Evolutionary conservation across 2,113 vertebrate species (phyloP).

Genomic region (Pedionomus torquatus): DNA sequence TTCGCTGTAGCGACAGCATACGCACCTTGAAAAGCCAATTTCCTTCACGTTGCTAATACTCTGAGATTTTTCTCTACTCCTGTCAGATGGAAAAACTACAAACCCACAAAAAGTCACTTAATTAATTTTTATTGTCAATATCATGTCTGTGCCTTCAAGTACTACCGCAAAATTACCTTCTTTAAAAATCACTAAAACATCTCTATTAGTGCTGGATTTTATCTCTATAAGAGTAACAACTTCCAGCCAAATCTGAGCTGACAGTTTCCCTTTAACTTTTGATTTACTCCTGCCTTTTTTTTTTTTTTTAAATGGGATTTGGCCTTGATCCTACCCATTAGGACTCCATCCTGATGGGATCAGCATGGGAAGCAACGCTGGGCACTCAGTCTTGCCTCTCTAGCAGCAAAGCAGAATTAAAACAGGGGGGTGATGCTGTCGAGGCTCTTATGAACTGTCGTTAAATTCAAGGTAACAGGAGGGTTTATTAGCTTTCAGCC

Average conservation of each 20-base stretch:
- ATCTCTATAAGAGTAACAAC: background rate
- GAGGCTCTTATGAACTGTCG: background rate
- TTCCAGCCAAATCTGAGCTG: background rate
- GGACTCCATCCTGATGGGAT: background rate
- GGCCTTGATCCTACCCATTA: background rate
- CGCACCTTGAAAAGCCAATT: background rate
- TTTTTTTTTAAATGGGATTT: background rate
- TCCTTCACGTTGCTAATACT: background rate
- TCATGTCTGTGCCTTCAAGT: background rate
- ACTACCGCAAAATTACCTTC: background rate
- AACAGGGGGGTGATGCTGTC: background rate
- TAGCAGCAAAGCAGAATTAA: background rate
- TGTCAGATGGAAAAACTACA: background rate
- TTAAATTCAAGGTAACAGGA: background rate
- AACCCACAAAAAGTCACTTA: background rate
- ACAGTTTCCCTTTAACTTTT: conserved; percentile 17
- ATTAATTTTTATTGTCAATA: conserved; percentile 8
- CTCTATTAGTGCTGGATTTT: background rate
- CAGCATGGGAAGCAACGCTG: background rate
- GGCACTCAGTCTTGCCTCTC: background rate
- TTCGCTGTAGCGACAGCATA: rapidly evolving
- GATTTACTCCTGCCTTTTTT: background rate
- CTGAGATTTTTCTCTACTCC: background rate
- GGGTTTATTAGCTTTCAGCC: background rate
- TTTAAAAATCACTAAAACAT: background rate